Conservation (phyloP, 2,113 vertebrate genomes). For the Athene cunicularia region DNA sequence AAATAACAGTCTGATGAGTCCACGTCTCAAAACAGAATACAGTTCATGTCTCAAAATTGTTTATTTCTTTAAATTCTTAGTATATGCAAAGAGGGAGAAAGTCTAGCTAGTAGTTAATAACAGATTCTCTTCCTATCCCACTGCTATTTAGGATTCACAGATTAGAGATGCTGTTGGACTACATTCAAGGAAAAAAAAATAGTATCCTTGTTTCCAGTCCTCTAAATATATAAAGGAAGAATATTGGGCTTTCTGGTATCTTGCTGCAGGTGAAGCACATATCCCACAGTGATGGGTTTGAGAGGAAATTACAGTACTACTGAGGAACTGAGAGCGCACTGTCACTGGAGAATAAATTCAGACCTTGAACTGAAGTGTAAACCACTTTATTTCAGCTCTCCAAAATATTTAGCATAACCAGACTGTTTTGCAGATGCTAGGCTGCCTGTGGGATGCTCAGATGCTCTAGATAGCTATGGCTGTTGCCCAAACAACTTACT, state of each 20-base stretch:
- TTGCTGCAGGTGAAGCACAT: not conserved
- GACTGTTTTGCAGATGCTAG: not conserved
- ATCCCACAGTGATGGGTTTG: not conserved
- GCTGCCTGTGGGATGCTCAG: not conserved
- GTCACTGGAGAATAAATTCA: not conserved
- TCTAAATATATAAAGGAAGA: not conserved
- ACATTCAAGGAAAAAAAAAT: not conserved
- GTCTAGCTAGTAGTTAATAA: not conserved
- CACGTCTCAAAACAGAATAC: not conserved
- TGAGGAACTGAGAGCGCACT: not conserved
- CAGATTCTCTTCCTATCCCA: not conserved
- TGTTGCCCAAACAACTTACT: not conserved
- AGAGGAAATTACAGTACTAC: slow-evolving; percentile 15
- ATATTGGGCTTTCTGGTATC: not conserved
- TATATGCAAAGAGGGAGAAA: not conserved
- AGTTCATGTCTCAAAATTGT: not conserved
- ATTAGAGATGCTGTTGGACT: not conserved
- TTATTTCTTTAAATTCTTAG: not conserved
- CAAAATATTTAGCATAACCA: not conserved
- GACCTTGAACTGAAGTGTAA: not conserved
- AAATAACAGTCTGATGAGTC: not conserved
- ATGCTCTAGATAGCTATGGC: not conserved
- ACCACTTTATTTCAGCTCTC: not conserved
- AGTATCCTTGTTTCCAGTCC: not conserved
- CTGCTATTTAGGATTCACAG: not conserved